These are phyloP conservation scores for Hyles lineata DNA, from an alignment of 2,888 invertebrate genomes.

Conservation along the genomic window DNA sequence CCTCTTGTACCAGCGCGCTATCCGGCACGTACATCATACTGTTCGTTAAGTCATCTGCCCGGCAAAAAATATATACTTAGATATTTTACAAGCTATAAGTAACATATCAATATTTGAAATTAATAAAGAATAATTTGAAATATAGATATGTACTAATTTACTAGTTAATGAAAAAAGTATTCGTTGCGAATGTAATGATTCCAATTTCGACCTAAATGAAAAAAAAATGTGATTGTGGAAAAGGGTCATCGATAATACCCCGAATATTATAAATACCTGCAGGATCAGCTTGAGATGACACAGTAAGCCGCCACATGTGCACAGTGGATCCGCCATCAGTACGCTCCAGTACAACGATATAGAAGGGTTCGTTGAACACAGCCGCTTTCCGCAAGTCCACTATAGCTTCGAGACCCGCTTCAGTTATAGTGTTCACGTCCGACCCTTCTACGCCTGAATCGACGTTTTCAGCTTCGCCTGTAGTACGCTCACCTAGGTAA, in stretches of 20 bases:
- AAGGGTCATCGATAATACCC: too few species aligned
- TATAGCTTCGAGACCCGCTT: slow-evolving; percentile 92
- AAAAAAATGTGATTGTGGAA: too few species aligned
- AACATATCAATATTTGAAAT: not conserved
- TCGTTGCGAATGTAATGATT: too few species aligned
- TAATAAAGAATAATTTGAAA: too few species aligned
- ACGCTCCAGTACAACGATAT: slow-evolving; percentile 96
- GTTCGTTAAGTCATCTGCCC: slow-evolving; percentile 86
- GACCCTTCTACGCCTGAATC: slow-evolving; percentile 68
- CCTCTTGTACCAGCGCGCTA: slow-evolving; percentile 92
- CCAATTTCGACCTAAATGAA: too few species aligned
- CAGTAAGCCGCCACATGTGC: slow-evolving; percentile 98
- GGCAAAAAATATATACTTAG: not conserved
- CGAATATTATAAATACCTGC: too few species aligned
- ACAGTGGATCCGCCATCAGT: slow-evolving; percentile 93
- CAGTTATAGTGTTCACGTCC: slow-evolving; percentile 80
- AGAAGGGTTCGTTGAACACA: slow-evolving; percentile 97
- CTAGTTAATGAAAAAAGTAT: too few species aligned
- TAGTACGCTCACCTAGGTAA: slow-evolving; percentile 66
- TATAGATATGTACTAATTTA: too few species aligned
- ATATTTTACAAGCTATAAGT: not conserved
- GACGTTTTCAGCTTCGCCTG: slow-evolving; percentile 59
- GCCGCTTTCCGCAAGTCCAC: slow-evolving; percentile 94
- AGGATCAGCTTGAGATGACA: slow-evolving; percentile 89
- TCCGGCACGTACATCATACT: slow-evolving; percentile 97